Evolutionary conservation across 2,888 invertebrate species (phyloP).

Genomic region (Cremastinae sp.): DNA sequence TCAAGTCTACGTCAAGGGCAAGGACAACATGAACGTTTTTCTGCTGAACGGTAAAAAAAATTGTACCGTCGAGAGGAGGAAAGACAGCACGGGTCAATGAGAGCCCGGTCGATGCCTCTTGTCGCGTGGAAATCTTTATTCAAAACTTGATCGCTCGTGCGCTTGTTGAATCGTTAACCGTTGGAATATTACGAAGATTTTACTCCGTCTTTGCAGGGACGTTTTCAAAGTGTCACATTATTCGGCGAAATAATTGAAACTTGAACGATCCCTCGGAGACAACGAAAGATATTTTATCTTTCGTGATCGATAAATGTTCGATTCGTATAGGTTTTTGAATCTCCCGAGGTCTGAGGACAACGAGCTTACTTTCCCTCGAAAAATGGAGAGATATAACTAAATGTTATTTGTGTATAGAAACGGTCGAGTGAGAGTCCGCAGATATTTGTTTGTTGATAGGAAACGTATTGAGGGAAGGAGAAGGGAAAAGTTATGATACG

Average conservation of each 20-base stretch:
- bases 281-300: constrained; percentile 3
- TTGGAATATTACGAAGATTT: no score
- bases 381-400: constrained; percentile 20
- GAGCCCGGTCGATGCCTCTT: neutral
- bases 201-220: no score
- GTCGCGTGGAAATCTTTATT: constrained; percentile 5
- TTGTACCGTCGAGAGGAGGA: constrained; percentile 13
- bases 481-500: constrained; percentile 46
- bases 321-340: constrained; percentile 16
- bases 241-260: no score
- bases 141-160: constrained; percentile 2
- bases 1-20: constrained; percentile 97
- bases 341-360: constrained; percentile 40
- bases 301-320: constrained; percentile 1
- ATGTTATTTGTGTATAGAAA: constrained; percentile 53
- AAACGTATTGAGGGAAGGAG: neutral
- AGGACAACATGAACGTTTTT: constrained; percentile 96
- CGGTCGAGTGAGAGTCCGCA: constrained; percentile 44
- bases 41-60: constrained; percentile 84
- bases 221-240: no score
- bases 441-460: constrained; percentile 17
- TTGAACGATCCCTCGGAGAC: no score
- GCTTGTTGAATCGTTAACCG: no score
- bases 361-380: neutral
- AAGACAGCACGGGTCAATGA: constrained; percentile 17